These are phyloP conservation scores for Quadriops clusia DNA, from an alignment of 2,888 invertebrate species.

Conservation along the genomic window DNA sequence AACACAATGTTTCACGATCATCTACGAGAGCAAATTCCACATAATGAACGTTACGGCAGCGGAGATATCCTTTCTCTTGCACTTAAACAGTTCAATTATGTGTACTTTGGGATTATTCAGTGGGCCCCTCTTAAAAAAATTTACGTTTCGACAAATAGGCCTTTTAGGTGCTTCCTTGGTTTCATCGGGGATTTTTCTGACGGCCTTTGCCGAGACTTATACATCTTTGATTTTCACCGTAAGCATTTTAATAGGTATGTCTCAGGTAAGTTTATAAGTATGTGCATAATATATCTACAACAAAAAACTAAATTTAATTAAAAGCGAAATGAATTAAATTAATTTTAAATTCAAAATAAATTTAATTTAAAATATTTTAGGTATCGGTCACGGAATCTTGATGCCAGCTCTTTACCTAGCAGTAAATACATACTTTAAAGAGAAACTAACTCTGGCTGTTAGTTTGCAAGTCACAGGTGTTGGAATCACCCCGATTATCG, in stretches of 20 bases:
- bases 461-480: slow-evolving; percentile 39
- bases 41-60: slow-evolving; percentile 31
- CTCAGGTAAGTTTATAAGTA: too few relatives aligned
- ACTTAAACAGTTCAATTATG: slow-evolving; percentile 34
- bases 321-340: neutral
- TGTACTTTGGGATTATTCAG: slow-evolving; percentile 35
- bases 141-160: slow-evolving; percentile 33
- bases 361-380: slow-evolving; percentile 25
- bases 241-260: slow-evolving; percentile 28
- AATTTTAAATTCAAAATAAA: slow-evolving; percentile 1
- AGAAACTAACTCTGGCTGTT: slow-evolving; percentile 38
- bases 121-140: slow-evolving; percentile 36
- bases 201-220: slow-evolving; percentile 34
- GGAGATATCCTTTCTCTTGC: slow-evolving; percentile 34
- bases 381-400: slow-evolving; percentile 37
- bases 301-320: neutral
- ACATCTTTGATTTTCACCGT: slow-evolving; percentile 33
- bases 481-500: slow-evolving; percentile 37
- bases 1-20: slow-evolving; percentile 36
- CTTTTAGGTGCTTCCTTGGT: slow-evolving; percentile 32
- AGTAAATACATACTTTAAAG: slow-evolving; percentile 39
- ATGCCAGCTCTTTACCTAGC: slow-evolving; percentile 38
- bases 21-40: slow-evolving; percentile 32
- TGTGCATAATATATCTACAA: neutral
- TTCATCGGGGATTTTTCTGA: slow-evolving; percentile 34